phyloP scores from a whole-genome alignment of 35 echinoderm and acorn worm species.

The Diadema setosum region DNA sequence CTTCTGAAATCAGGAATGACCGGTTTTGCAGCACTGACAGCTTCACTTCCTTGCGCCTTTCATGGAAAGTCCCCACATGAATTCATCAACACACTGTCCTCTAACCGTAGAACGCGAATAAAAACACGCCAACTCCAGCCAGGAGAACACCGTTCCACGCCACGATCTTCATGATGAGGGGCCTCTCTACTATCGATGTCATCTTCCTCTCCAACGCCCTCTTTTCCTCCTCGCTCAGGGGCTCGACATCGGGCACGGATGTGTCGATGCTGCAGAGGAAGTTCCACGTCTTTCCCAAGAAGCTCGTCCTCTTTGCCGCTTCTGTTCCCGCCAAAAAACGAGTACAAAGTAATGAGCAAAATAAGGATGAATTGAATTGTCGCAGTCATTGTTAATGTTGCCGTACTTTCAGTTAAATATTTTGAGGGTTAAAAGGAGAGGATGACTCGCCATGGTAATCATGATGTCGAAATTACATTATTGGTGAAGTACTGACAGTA shows the following conservation, averaged over 20 bases:
- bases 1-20: too few species aligned
- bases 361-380: neutral
- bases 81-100: neutral
- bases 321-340: constrained; percentile 14
- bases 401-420: neutral
- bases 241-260: neutral
- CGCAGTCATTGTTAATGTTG: too few species aligned
- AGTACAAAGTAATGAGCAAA: neutral
- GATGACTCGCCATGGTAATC: too few species aligned
- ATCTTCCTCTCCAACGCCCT: neutral
- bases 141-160: neutral
- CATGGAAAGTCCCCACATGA: too few species aligned
- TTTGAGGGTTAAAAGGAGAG: too few species aligned
- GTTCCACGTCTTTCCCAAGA: constrained; percentile 29
- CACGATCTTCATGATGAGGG: neutral
- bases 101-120: constrained; percentile 6
- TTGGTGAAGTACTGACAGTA: too few species aligned
- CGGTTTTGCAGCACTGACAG: too few species aligned
- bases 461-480: too few species aligned
- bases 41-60: too few species aligned
- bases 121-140: neutral
- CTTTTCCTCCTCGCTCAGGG: constrained; percentile 18
- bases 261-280: constrained; percentile 36
- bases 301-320: neutral
- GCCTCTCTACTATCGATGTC: constrained; percentile 34